Conservation (phyloP, 2,797 vertebrate species). For the Neosilurus mollespiculum region DNA sequence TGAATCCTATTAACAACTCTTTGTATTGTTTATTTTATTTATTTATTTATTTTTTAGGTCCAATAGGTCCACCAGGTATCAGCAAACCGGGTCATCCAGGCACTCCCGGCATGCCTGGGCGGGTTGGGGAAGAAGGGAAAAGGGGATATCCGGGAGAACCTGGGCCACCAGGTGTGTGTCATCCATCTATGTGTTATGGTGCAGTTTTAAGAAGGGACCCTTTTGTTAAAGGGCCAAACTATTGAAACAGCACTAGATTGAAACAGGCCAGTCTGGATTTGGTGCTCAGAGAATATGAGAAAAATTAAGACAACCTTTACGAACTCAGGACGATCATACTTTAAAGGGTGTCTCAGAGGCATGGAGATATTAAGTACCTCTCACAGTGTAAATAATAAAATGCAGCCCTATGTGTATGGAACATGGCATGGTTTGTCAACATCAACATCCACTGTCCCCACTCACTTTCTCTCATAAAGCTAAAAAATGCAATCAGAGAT, state of each 20-base stretch:
- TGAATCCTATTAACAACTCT: too few species aligned
- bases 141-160: slow-evolving; percentile 82
- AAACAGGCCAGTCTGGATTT: slow-evolving; percentile 58
- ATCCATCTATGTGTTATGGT: slow-evolving; percentile 89
- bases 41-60: slow-evolving; percentile 72
- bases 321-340: slow-evolving; percentile 90
- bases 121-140: slow-evolving; percentile 83
- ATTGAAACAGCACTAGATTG: slow-evolving; percentile 70
- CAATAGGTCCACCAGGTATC: slow-evolving; percentile 83
- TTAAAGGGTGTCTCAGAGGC: slow-evolving; percentile 71
- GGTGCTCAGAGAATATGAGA: slow-evolving; percentile 59
- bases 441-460: slow-evolving; percentile 11
- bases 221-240: slow-evolving; percentile 95
- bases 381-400: slow-evolving; percentile 57
- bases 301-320: slow-evolving; percentile 69
- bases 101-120: slow-evolving; percentile 81
- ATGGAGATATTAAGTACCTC: slow-evolving; percentile 80
- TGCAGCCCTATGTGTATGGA: slow-evolving; percentile 44
- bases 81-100: slow-evolving; percentile 84
- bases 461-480: slow-evolving; percentile 16
- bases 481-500: not conserved
- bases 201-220: slow-evolving; percentile 86
- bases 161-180: slow-evolving; percentile 88
- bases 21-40: not conserved
- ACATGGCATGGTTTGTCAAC: slow-evolving; percentile 5